Evolutionary conservation across 2,888 invertebrate species (phyloP).

Genomic region (Mythimna impura): DNA sequence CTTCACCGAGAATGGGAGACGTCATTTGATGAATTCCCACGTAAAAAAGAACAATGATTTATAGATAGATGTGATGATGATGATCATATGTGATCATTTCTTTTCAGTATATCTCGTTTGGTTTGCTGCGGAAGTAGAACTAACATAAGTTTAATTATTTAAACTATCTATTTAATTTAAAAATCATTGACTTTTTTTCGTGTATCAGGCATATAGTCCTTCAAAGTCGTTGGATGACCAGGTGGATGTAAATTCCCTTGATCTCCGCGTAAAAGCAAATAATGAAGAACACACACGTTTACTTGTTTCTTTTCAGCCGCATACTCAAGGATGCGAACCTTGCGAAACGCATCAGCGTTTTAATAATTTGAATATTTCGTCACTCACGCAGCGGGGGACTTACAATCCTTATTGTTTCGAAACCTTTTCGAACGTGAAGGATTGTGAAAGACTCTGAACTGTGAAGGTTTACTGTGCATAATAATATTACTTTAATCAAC

Average conservation of each 20-base stretch:
- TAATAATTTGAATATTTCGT: conserved; percentile 29
- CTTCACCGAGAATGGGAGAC: too few relatives aligned
- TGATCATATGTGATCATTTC: too few relatives aligned
- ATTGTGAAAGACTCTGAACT: conserved; percentile 9
- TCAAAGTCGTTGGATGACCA: too few relatives aligned
- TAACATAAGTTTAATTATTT: not conserved
- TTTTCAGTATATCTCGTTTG: too few relatives aligned
- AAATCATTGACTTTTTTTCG: not conserved
- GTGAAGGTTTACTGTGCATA: not conserved
- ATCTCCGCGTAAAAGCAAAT: conserved; percentile 1
- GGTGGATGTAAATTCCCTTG: not conserved
- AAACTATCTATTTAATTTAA: too few relatives aligned
- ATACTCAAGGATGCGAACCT: not conserved
- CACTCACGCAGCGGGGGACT: conserved; percentile 1
- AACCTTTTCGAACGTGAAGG: conserved; percentile 5
- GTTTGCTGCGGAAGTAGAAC: not conserved
- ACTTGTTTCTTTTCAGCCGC: conserved; percentile 12
- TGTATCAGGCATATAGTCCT: not conserved
- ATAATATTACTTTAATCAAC: not conserved
- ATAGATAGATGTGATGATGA: too few relatives aligned
- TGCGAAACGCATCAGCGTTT: conserved; percentile 4
- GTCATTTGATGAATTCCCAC: too few relatives aligned
- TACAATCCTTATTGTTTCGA: conserved; percentile 9
- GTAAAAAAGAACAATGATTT: too few relatives aligned
- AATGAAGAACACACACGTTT: conserved; percentile 13